These are phyloP conservation scores for Trissonchulus latispiculum DNA, from an alignment of 2,888 invertebrate genomes.

Conservation along the genomic window DNA sequence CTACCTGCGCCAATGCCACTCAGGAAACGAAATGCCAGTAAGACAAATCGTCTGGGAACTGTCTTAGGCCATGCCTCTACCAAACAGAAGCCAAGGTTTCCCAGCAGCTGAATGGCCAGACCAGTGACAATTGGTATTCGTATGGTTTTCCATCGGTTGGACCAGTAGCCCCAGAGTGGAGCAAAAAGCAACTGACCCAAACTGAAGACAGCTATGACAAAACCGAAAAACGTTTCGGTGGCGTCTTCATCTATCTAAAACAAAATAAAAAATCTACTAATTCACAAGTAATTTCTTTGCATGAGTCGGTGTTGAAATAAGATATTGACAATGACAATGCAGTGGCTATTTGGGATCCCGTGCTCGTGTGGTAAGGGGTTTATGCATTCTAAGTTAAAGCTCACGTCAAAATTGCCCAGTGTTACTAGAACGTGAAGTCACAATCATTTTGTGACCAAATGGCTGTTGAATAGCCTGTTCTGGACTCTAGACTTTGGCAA, in stretches of 20 bases:
- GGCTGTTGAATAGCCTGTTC: no score
- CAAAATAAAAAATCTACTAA: no score
- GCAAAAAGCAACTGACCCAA: conserved; percentile 45
- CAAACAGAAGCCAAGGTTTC: conserved; percentile 44
- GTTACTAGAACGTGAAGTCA: no score
- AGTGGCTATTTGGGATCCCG: no score
- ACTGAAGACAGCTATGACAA: conserved; percentile 45
- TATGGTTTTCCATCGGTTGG: conserved; percentile 34
- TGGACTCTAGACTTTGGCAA: no score
- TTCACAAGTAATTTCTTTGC: no score
- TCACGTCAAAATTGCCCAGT: no score
- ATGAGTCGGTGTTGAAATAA: no score
- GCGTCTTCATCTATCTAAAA: conserved; percentile 24
- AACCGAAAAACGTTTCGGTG: conserved; percentile 39
- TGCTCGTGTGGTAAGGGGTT: no score
- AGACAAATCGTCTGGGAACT: conserved; percentile 31
- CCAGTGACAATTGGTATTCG: conserved; percentile 41
- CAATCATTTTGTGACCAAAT: no score
- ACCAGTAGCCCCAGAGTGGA: conserved; percentile 44
- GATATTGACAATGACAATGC: no score
- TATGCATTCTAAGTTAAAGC: no score
- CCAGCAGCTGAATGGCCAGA: conserved; percentile 39
- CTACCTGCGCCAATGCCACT: conserved; percentile 46
- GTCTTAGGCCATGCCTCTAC: conserved; percentile 34
- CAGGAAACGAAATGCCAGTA: conserved; percentile 35